phyloP scores from a whole-genome alignment of 2,888 invertebrate genomes.

The Lithophane semibrunnea region DNA sequence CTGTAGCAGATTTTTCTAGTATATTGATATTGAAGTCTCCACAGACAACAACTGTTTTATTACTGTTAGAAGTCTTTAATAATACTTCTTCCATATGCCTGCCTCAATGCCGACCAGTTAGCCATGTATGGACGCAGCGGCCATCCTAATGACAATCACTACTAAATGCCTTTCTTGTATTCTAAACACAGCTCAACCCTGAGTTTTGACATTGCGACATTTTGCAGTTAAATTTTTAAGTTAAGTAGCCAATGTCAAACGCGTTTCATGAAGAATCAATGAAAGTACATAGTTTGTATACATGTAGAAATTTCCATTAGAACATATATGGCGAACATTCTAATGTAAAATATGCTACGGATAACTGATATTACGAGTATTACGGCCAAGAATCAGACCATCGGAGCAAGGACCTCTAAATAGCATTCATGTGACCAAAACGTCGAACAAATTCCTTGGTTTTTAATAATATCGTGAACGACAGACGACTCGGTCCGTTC shows the following conservation, averaged over 20 bases:
- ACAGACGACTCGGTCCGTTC: conserved; percentile 31
- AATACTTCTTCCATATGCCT: too few relatives aligned
- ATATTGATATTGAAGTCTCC: too few relatives aligned
- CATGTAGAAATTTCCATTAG: not conserved
- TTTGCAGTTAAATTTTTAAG: conserved; percentile 15
- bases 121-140: conserved; percentile 49
- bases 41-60: too few relatives aligned
- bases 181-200: conserved; percentile 48
- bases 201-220: conserved; percentile 43
- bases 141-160: conserved; percentile 43
- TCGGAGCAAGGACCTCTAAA: conserved; percentile 50
- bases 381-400: conserved; percentile 25
- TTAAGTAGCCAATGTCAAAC: conserved; percentile 11
- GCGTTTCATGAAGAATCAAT: conserved; percentile 6
- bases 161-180: conserved; percentile 44
- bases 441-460: conserved; percentile 40
- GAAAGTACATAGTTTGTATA: conserved; percentile 7
- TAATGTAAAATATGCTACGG: conserved; percentile 14
- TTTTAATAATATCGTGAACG: conserved; percentile 51
- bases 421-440: conserved; percentile 44
- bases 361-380: conserved; percentile 29
- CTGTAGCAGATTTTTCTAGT: too few relatives aligned
- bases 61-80: too few relatives aligned
- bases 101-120: conserved; percentile 57
- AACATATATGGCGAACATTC: conserved; percentile 15